A percentile compares a stretch with the other conserved stretches of the same genome.
phyloP scores from a whole-genome alignment of 2,113 vertebrate genomes.

The Phainopepla nitens region DNA sequence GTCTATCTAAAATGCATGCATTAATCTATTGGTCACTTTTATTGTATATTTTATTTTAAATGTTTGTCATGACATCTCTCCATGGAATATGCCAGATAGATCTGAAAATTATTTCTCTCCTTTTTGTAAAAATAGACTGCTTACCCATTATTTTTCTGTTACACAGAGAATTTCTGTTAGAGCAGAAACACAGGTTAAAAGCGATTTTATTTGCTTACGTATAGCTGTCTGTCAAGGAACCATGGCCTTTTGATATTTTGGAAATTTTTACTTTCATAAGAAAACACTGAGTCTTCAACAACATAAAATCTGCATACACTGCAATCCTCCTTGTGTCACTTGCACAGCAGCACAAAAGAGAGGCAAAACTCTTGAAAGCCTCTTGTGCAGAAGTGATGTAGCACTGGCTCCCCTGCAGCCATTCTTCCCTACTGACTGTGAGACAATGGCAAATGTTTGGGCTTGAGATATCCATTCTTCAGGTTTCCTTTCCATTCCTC shows the following conservation, averaged over 20 bases:
- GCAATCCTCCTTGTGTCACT: background rate
- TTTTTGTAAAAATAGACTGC: slow-evolving; percentile 16
- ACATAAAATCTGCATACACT: background rate
- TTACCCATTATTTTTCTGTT: slow-evolving; percentile 12
- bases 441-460: background rate
- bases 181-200: slow-evolving; percentile 22
- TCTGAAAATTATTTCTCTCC: background rate
- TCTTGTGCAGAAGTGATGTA: background rate
- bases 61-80: background rate
- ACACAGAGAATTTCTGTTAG: slow-evolving; percentile 14
- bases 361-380: background rate
- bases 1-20: background rate
- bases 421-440: background rate
- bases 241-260: background rate
- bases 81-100: background rate
- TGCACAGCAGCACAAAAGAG: background rate
- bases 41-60: background rate
- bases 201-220: background rate
- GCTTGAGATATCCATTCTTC: background rate
- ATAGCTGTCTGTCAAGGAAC: background rate
- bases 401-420: background rate
- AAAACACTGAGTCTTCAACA: background rate
- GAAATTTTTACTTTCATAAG: slow-evolving; percentile 20
- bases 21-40: background rate
- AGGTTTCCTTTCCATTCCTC: background rate